phyloP scores from a whole-genome alignment of 2,888 invertebrate genomes.

The Laspeyria flexula region DNA sequence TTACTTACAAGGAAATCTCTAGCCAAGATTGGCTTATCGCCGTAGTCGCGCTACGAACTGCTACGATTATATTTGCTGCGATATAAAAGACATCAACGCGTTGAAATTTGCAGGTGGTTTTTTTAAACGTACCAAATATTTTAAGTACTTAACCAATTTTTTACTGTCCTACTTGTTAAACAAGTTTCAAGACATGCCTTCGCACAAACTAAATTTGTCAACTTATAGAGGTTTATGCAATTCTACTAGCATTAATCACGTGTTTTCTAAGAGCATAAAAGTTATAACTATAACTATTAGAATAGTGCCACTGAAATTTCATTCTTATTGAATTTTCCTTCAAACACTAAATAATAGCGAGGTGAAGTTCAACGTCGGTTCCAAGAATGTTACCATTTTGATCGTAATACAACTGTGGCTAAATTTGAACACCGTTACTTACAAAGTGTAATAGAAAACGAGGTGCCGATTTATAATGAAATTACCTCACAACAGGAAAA shows the following conservation, averaged over 20 bases:
- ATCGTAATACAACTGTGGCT: constrained; percentile 21
- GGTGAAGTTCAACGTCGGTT: constrained; percentile 13
- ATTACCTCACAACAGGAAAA: constrained; percentile 31
- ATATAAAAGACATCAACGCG: constrained; percentile 75
- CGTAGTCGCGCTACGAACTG: constrained; percentile 38
- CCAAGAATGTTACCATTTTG: constrained; percentile 20
- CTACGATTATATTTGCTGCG: constrained; percentile 13
- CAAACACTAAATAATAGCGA: constrained; percentile 8
- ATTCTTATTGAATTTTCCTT: not conserved
- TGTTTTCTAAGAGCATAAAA: no score
- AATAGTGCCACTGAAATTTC: no score
- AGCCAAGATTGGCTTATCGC: constrained; percentile 10
- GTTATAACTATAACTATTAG: no score
- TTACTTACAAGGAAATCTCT: constrained; percentile 23
- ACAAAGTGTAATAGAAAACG: constrained; percentile 26
- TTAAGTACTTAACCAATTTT: no score
- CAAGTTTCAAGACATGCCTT: no score
- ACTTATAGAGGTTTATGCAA: no score
- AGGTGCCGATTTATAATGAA: constrained; percentile 39
- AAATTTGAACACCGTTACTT: constrained; percentile 35
- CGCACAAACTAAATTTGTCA: no score
- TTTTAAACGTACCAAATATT: no score
- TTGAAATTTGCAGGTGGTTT: not conserved
- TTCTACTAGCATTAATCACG: no score
- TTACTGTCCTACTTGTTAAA: no score